Conservation (phyloP, 2,113 vertebrate species). For the Chaetodon trifascialis region DNA sequence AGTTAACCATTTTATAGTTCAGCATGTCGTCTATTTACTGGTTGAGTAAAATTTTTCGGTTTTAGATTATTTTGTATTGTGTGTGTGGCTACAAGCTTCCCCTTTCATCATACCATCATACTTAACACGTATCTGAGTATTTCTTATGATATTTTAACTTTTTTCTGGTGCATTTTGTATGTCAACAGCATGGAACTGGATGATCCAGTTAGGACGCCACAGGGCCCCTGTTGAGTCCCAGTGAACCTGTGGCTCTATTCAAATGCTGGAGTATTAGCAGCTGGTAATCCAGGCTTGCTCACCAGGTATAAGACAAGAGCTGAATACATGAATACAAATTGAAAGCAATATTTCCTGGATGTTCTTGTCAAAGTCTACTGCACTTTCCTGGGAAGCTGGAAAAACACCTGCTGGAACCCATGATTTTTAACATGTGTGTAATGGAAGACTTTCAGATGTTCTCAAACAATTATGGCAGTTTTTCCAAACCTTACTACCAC, state of each 20-base stretch:
- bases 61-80: background rate
- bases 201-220: background rate
- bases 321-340: background rate
- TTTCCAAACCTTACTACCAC: background rate
- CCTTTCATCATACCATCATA: background rate
- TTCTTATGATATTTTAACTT: background rate
- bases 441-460: too few species aligned
- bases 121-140: background rate
- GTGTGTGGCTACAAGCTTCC: background rate
- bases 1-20: background rate
- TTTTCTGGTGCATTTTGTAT: background rate
- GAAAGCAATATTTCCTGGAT: background rate
- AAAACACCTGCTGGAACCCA: background rate
- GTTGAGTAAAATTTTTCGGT: background rate
- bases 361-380: too few species aligned
- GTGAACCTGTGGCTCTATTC: background rate
- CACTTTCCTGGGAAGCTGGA: background rate
- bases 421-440: background rate
- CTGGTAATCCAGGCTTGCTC: background rate
- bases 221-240: background rate
- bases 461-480: background rate
- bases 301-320: background rate
- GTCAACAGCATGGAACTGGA: background rate
- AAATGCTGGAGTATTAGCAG: background rate
- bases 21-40: background rate